Evolutionary conservation across 2,888 invertebrate genomes (phyloP), one percentile per base, ranked within the genome.

Genomic region (Cynaeus angustus): DNA sequence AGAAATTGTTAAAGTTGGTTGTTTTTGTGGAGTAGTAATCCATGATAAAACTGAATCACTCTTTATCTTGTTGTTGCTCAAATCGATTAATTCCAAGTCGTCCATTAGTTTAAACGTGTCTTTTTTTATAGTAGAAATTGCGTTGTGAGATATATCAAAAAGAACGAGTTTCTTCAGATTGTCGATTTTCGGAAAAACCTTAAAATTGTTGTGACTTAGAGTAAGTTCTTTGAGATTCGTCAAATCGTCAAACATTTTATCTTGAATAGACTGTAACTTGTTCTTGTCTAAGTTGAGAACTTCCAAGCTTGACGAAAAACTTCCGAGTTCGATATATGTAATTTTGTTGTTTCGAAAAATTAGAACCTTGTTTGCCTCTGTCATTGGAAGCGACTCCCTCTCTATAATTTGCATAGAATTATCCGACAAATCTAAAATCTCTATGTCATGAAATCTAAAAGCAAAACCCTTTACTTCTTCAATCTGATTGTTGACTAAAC

Each of bases 41-140:
- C 10, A 28, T n/a, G 13, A 9, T 8, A 50, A 28, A 21, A 50
- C 26, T 6, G n/a, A 3, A 0, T 13, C 26, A 8, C 33, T 52
- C 4, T 3, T 9, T 10, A 66, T 28, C 21, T 16, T 8, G 26
- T 66, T 66, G 26, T 33, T 13, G 28, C 55, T 66, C 12, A 66
- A 56, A 16, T 66, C 66, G 6, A 66, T 0, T n/a, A 55, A 8
- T 16, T 21, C 30, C 33, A 66, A 37, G 9, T 55, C 14, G 7
- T 14, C 26, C 16, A 33, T 52, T 12, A 2, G 4, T 6, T 52
- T 52, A n/a, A 66, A 66, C 1, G n/a, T 12, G 6, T 45, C 13
- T 13, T 30, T 14, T 8, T 10, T 30, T 2, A 52, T 6, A 13
- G 8, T 33, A 6, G 8, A 8, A 33, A 52, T 52, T 3, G 12